phyloP scores from a whole-genome alignment of 2,888 invertebrate genomes.

The Himalopsyche anomala region DNA sequence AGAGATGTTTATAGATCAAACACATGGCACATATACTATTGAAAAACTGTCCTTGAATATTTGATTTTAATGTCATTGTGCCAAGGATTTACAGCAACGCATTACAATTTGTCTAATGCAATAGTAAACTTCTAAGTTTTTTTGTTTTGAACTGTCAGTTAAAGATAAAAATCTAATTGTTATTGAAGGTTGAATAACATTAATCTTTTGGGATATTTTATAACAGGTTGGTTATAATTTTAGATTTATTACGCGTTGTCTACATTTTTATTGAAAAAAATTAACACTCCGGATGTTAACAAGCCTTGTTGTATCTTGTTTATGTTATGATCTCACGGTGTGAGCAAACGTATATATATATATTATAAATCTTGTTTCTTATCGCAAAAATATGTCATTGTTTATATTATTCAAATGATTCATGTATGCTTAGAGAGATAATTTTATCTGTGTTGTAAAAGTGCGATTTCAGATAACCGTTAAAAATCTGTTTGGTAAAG shows the following conservation, averaged over 20 bases:
- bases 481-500: too few species aligned
- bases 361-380: neutral
- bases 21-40: too few species aligned
- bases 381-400: neutral
- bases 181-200: neutral
- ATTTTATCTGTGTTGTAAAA: too few species aligned
- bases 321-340: slow-evolving; percentile 9
- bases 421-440: too few species aligned
- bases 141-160: neutral
- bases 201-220: neutral
- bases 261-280: neutral
- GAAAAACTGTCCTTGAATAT: too few species aligned
- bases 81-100: too few species aligned
- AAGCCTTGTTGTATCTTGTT: neutral
- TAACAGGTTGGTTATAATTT: neutral
- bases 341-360: neutral
- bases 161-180: neutral
- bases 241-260: neutral
- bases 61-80: too few species aligned
- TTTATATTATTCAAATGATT: neutral
- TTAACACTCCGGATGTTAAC: neutral
- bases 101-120: neutral
- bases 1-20: too few species aligned
- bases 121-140: neutral
- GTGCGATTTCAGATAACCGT: too few species aligned